phyloP scores from a whole-genome alignment of 2,888 invertebrate genomes.

The Scaptomyza reducta region DNA sequence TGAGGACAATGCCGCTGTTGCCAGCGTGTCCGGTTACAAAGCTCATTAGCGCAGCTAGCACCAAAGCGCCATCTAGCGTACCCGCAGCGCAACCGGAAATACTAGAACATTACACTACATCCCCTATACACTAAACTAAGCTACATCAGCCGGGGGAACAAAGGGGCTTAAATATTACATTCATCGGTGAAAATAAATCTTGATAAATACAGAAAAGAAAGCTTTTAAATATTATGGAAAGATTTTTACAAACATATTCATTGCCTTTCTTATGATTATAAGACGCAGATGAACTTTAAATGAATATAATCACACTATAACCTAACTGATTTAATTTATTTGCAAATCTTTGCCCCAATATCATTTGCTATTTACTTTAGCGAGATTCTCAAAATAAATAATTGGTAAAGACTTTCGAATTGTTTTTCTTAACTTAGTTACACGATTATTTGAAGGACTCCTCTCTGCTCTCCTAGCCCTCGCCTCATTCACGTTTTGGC shows the following conservation, averaged over 20 bases:
- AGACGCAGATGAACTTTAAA: background rate
- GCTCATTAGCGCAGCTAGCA: constrained; percentile 65
- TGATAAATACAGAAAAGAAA: background rate
- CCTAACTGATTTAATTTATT: background rate
- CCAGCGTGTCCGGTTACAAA: constrained; percentile 73
- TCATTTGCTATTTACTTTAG: constrained; percentile 16
- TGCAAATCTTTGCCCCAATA: background rate
- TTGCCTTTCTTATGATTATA: too few relatives aligned
- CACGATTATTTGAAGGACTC: constrained; percentile 7
- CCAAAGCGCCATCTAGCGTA: constrained; percentile 54
- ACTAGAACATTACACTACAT: constrained; percentile 40
- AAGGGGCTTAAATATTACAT: background rate
- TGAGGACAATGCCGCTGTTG: constrained; percentile 57
- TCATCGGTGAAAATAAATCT: background rate
- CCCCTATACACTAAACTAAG: constrained; percentile 2
- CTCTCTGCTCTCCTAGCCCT: background rate
- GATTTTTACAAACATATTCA: too few relatives aligned
- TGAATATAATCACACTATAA: background rate
- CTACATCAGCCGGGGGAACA: background rate
- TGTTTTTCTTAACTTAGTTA: constrained; percentile 14
- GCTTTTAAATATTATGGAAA: too few relatives aligned
- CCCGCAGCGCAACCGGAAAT: constrained; percentile 45
- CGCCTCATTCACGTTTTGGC: constrained; percentile 17
- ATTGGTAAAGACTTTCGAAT: constrained; percentile 42
- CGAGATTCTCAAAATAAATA: constrained; percentile 48